These are phyloP conservation scores for Leiothrix lutea DNA, from an alignment of 2,113 vertebrate genomes.

Conservation along the genomic window DNA sequence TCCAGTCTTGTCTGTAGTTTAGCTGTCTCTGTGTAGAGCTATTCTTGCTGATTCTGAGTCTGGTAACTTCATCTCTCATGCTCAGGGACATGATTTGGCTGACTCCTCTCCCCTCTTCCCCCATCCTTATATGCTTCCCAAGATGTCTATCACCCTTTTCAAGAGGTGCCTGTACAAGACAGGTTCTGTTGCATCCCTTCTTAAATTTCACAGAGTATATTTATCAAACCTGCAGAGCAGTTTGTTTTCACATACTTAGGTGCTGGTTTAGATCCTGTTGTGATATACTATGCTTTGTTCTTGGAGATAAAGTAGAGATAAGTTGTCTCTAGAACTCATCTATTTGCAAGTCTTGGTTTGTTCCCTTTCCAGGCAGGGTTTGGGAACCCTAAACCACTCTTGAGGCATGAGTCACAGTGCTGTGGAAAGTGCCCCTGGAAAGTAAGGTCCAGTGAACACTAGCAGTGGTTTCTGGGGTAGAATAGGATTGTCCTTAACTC, in stretches of 20 bases:
- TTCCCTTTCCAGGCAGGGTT: background rate
- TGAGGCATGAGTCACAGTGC: background rate
- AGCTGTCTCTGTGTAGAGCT: background rate
- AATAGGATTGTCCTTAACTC: background rate
- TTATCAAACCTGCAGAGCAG: background rate
- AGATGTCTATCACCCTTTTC: constrained; percentile 12
- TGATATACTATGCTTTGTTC: background rate
- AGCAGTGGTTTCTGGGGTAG: background rate
- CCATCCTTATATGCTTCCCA: background rate
- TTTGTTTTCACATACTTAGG: background rate
- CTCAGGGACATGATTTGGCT: background rate
- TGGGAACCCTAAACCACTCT: background rate
- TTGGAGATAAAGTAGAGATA: background rate
- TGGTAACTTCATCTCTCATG: background rate
- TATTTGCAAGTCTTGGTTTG: background rate
- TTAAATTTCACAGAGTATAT: background rate
- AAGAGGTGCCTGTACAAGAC: background rate
- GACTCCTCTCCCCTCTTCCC: background rate
- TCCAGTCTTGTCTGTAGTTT: background rate
- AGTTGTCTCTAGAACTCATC: background rate
- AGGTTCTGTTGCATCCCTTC: background rate
- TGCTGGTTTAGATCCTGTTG: background rate
- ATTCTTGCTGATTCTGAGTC: background rate
- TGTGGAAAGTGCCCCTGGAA: background rate
- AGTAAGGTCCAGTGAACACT: background rate